Conservation (phyloP, 2,797 vertebrate species). For the Lagodon rhomboides region DNA sequence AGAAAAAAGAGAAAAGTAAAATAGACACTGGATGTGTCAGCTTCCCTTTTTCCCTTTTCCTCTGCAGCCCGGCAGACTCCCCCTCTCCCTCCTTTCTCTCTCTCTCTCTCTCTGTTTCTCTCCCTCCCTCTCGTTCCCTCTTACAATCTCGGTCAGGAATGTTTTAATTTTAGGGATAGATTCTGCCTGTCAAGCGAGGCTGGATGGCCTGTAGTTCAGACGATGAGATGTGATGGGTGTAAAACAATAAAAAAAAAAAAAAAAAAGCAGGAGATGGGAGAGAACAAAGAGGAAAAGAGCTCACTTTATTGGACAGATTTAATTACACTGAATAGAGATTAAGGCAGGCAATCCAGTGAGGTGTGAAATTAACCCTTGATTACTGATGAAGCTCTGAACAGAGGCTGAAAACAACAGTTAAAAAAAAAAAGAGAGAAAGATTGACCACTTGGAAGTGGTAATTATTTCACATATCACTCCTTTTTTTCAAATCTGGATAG, state of each 20-base stretch:
- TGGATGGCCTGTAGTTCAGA: conserved; percentile 93
- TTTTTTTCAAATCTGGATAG: conserved; percentile 46
- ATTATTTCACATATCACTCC: conserved; percentile 78
- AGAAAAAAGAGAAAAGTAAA: conserved; percentile 84
- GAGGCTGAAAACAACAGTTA: conserved; percentile 79
- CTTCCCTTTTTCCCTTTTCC: conserved; percentile 83
- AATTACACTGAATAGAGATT: conserved; percentile 99
- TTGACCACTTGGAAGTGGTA: conserved; percentile 77
- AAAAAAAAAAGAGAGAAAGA: conserved; percentile 55
- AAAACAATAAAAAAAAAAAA: conserved; percentile 89
- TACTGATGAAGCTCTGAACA: conserved; percentile 88
- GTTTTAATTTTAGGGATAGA: conserved; percentile 99
- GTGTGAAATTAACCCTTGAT: conserved; percentile 99
- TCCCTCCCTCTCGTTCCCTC: conserved; percentile 59
- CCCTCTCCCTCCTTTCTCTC: conserved; percentile 16
- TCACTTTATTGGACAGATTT: conserved; percentile 99
- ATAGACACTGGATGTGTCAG: conserved; percentile 91
- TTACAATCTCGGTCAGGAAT: conserved; percentile 96
- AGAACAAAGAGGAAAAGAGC: conserved; percentile 97
- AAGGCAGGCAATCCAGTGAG: conserved; percentile 96
- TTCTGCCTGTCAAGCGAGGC: conserved; percentile 94
- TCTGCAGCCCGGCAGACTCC: conserved; percentile 79
- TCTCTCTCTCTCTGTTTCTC: conserved; percentile 1
- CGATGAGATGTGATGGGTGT: conserved; percentile 98
- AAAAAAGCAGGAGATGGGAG: conserved; percentile 77